phyloP scores from a whole-genome alignment of 2,888 invertebrate species.

The Steinernema hermaphroditum region DNA sequence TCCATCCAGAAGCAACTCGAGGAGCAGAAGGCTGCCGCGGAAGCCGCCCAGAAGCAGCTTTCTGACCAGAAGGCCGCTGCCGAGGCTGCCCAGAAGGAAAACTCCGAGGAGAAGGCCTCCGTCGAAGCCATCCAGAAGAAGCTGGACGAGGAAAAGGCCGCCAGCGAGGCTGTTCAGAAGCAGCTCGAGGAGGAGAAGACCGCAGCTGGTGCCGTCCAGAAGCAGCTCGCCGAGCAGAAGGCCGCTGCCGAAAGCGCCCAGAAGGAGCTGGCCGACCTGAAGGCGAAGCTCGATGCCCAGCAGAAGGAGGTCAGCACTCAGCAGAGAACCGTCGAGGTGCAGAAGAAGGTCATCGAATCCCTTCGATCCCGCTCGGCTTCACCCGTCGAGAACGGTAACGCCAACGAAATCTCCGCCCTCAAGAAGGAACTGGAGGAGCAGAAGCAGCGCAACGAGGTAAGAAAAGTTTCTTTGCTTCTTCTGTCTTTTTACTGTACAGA shows the following conservation, averaged over 20 bases:
- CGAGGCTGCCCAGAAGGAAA: background rate
- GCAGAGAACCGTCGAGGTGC: background rate
- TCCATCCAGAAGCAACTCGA: background rate
- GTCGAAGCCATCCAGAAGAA: background rate
- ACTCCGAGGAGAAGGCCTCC: background rate
- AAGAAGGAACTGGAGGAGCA: slow-evolving; percentile 16
- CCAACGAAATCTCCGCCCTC: background rate
- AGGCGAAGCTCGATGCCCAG: background rate
- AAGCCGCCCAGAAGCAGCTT: background rate
- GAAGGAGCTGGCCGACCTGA: background rate
- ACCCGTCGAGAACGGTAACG: background rate
- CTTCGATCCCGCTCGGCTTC: background rate
- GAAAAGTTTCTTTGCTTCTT: no score
- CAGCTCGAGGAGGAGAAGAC: background rate
- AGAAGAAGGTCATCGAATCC: slow-evolving; percentile 2
- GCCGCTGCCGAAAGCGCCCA: background rate
- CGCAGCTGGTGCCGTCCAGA: background rate
- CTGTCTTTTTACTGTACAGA: no score
- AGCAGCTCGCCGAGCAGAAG: background rate
- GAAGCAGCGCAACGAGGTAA: slow-evolving; percentile 17
- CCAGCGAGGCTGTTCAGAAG: background rate
- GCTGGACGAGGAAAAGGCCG: background rate
- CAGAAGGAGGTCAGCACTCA: background rate
- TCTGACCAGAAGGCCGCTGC: background rate
- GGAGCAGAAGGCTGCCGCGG: background rate